A percentile compares a stretch with the other conserved stretches of the same genome.
Conservation (phyloP, 1,140 invertebrate genomes). For the Gonatopus flavifemur region DNA sequence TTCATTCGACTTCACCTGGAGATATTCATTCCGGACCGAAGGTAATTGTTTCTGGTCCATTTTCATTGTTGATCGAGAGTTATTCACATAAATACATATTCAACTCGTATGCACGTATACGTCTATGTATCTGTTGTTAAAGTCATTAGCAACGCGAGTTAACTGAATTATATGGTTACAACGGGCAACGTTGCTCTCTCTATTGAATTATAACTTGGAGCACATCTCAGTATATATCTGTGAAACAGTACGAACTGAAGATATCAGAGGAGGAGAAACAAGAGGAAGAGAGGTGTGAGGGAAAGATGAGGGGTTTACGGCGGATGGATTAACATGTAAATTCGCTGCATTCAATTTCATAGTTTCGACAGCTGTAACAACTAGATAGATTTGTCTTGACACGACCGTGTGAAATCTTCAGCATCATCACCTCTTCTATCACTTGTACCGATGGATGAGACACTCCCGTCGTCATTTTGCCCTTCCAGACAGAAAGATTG, state of each 20-base stretch:
- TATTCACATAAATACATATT: neutral
- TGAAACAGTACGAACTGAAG: no score
- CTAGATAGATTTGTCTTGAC: conserved; percentile 39
- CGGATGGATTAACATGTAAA: conserved; percentile 44
- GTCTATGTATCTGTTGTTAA: conserved; percentile 32
- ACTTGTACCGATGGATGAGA: conserved; percentile 27
- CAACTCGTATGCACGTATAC: neutral
- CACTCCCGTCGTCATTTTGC: conserved; percentile 17
- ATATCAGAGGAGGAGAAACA: neutral
- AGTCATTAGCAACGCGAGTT: conserved; percentile 38
- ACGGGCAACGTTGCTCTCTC: conserved; percentile 33
- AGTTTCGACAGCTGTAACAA: conserved; percentile 50
- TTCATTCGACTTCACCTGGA: no score
- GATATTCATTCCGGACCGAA: no score
- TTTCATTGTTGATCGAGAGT: no score
- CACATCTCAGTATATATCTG: conserved; percentile 36
- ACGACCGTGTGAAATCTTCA: conserved; percentile 17
- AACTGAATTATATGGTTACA: conserved; percentile 40
- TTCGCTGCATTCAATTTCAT: conserved; percentile 50
- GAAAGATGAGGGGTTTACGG: conserved; percentile 27
- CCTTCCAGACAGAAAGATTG: conserved; percentile 14
- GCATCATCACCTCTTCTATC: conserved; percentile 4
- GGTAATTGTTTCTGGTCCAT: no score
- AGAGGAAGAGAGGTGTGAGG: conserved; percentile 1
- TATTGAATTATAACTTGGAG: conserved; percentile 46